Base-by-base conservation (phyloP, 2,797 vertebrate genomes). In the Hydrocynus forskahlii region DNA sequence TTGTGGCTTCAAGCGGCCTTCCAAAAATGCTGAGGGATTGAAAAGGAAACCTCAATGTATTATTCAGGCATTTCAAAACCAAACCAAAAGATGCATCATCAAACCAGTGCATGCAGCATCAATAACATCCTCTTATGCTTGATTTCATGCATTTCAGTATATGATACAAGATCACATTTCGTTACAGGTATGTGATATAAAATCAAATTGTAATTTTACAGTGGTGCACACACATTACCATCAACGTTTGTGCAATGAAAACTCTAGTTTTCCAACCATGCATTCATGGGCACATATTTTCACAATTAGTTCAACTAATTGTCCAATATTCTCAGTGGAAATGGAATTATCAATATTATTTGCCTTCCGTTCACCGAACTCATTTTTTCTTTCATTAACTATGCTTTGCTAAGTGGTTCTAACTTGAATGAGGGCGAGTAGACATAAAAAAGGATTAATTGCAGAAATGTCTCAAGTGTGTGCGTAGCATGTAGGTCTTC, bases 401-500 rank as follows among this genome's bases (percentile, higher is more conserved):
- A 19, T 7, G 7, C 48, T 71, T 23, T 54, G 48, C 45, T 71
- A 25, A 54, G 68, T 29, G 48, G 12, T 40, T 40, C 13, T 8
- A 66, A 19, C 35, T 16, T 35, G 35, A 66, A 13, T 35, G 63
- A 19, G 29, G 63, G 5, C 68, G 17, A 25, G 68, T 35, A 29
- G 63, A 38, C 45, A 54, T 48, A 12, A 17, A 23, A 54, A 16
- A 54, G 23, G 48, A 29, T 71, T 71, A 71, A 71, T 54, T 71
- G 48, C 35, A 52, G 19, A 14, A 40, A 48, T 50, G n/a, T 48
- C 68, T 68, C 19, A 48, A 48, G 66, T 68, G 66, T 68, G 66
- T 68, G 64, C 35, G 19, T 68, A 17, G 66, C n/a, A 43, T 69
- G 43, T 50, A 66, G 59, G 63, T 13, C 63, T 66, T 40, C 63